Base-by-base conservation (phyloP, 2,888 invertebrate genomes). In the Drosophila paramelanica region DNA sequence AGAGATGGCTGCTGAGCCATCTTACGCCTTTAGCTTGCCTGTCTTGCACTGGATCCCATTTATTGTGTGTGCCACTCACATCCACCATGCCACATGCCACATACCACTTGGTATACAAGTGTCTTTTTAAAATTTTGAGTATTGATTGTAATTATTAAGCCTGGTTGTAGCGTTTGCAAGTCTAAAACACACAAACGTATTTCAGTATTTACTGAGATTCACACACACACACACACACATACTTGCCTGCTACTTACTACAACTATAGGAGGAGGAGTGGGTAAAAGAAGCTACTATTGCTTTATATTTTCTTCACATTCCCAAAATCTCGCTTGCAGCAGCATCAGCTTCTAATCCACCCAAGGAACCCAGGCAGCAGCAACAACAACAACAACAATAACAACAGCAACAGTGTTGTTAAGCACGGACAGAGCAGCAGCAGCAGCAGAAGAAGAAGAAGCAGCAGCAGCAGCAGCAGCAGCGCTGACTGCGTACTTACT, bases 301-400 rank as follows among this genome's bases (percentile, higher is more conserved):
- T 58, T 56, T 13, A 39, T 8, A 49, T 73, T 53, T 42, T 36
- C 25, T 43, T 56, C 25, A 20, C n/a, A 49, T 38, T 47, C 27
- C 20, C 17, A 39, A 8, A 42, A 7, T 27, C 20, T 14, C 17
- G 20, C 38, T 39, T 14, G 11, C 47, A 38, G 38, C 47, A 14
- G 27, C 46, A 14, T 17, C 39, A 41, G 47, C 65, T 88, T 88
- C 88, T 88, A 88, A 84, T 84, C 88, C 88, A 65, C 50, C 62
- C 56, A 70, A 51, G 57, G 53, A 57, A 51, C 31, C 36, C 41
- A 36, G 27, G 8, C 45, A 60, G n/a, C 31, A 23, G 4, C 23
- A 23, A 4, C 23, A 23, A 23, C 23, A 23, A 23, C 23, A 23
- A 60, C 53, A 41, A 46, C 31, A 33, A 38, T 58, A 39, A 33